These are phyloP conservation scores for Pantherophis vulpinus DNA, from an alignment of 2,797 vertebrate genomes.

Conservation along the genomic window DNA sequence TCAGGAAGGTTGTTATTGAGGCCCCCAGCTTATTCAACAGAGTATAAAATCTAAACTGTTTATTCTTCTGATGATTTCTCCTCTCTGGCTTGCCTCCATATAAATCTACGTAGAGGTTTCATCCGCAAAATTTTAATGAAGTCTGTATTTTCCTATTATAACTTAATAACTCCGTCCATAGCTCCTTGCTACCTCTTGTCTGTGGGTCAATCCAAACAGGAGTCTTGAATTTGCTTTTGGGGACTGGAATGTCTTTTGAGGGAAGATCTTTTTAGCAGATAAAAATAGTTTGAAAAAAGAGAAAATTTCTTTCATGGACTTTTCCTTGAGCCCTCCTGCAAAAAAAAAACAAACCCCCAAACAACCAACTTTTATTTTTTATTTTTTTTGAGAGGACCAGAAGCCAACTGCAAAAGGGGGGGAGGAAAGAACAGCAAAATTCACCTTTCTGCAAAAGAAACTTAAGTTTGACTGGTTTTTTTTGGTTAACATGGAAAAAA, in stretches of 20 bases:
- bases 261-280: not conserved
- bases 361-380: too few relatives aligned
- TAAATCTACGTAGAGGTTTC: slow-evolving; percentile 42
- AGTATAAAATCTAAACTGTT: slow-evolving; percentile 9
- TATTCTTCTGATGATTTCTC: slow-evolving; percentile 32
- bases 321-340: not conserved
- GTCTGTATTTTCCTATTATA: slow-evolving; percentile 34
- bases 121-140: slow-evolving; percentile 54
- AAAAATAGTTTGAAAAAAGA: not conserved
- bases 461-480: slow-evolving; percentile 8
- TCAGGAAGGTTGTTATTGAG: slow-evolving; percentile 9
- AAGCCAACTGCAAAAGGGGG: not conserved
- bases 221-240: not conserved
- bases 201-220: slow-evolving; percentile 53
- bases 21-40: not conserved
- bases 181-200: slow-evolving; percentile 42
- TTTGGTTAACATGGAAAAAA: slow-evolving; percentile 28
- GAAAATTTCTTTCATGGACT: not conserved
- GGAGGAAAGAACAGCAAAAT: not conserved
- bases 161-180: slow-evolving; percentile 55
- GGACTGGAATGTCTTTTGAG: not conserved
- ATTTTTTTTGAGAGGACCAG: too few relatives aligned
- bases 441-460: slow-evolving; percentile 24
- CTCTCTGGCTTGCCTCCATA: slow-evolving; percentile 49
- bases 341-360: not conserved